Evolutionary conservation across 2,888 invertebrate species (phyloP).

Genomic region (Meteorus cinctellus): DNA sequence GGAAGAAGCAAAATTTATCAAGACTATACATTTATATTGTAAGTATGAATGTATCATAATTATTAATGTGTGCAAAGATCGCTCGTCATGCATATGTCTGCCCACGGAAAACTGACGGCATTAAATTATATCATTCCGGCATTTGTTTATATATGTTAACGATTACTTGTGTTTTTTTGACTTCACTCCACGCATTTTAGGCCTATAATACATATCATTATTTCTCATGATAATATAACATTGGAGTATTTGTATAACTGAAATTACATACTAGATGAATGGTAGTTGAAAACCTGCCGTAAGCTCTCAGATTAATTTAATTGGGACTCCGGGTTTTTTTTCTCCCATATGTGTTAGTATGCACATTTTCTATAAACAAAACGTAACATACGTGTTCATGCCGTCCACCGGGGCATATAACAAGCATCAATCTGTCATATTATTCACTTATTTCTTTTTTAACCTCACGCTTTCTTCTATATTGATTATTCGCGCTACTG

Average conservation of each 20-base stretch:
- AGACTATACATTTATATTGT: not conserved
- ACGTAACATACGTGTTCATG: not conserved
- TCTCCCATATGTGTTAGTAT: constrained; percentile 33
- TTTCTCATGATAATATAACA: constrained; percentile 31
- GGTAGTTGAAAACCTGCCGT: constrained; percentile 21
- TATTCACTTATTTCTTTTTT: not conserved
- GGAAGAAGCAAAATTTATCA: constrained; percentile 29
- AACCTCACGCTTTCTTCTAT: not conserved
- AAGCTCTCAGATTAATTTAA: constrained; percentile 31
- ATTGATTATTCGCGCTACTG: not conserved
- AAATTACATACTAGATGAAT: not conserved
- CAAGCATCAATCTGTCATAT: not conserved
- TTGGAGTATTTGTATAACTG: not conserved
- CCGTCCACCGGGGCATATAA: not conserved
- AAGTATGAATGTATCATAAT: not conserved
- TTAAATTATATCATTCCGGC: not conserved
- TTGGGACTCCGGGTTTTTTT: constrained; percentile 27
- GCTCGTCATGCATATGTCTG: constrained; percentile 2
- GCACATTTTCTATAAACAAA: not conserved
- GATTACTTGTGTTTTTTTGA: not conserved
- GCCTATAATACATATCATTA: constrained; percentile 24
- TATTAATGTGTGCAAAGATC: not conserved
- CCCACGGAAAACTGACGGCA: not conserved
- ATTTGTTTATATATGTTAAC: constrained; percentile 16
- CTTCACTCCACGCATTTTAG: constrained; percentile 23